Evolutionary conservation across 2,797 vertebrate genomes (phyloP).

Genomic region (Onychomys torridus): DNA sequence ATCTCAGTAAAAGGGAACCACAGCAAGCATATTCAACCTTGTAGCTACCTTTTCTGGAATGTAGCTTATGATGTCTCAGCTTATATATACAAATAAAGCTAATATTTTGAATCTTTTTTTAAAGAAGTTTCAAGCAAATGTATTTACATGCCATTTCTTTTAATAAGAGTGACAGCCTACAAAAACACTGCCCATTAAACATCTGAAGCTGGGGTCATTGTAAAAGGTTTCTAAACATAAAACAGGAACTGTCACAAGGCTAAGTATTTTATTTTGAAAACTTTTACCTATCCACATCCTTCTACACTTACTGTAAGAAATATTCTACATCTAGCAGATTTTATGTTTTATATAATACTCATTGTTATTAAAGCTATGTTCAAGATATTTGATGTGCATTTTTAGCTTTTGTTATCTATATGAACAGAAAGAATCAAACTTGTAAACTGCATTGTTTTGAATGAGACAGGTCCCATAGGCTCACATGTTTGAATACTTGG

Average conservation of each 20-base stretch:
- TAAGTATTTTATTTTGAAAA: constrained; percentile 63
- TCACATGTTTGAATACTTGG: neutral
- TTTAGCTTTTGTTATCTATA: constrained; percentile 42
- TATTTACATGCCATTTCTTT: constrained; percentile 71
- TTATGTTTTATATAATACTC: constrained; percentile 49
- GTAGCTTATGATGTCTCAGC: constrained; percentile 39
- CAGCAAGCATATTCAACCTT: neutral
- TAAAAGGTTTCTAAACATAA: constrained; percentile 63
- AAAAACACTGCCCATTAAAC: constrained; percentile 54
- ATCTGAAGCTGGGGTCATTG: constrained; percentile 57
- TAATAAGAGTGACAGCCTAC: constrained; percentile 59
- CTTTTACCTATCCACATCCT: constrained; percentile 48
- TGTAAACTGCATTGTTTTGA: neutral
- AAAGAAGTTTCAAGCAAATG: constrained; percentile 67
- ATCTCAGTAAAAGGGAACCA: constrained; percentile 1
- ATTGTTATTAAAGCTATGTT: constrained; percentile 45
- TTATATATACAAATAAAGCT: constrained; percentile 60
- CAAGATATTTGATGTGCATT: constrained; percentile 44
- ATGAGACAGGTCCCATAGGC: neutral
- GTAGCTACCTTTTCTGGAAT: constrained; percentile 28
- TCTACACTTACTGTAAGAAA: constrained; percentile 58
- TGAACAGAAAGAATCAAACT: constrained; percentile 23
- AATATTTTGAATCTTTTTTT: constrained; percentile 52
- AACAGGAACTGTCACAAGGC: constrained; percentile 52
- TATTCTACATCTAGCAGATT: constrained; percentile 43